Conservation (phyloP, 2,888 invertebrate genomes). For the Drosophila ustulata region DNA sequence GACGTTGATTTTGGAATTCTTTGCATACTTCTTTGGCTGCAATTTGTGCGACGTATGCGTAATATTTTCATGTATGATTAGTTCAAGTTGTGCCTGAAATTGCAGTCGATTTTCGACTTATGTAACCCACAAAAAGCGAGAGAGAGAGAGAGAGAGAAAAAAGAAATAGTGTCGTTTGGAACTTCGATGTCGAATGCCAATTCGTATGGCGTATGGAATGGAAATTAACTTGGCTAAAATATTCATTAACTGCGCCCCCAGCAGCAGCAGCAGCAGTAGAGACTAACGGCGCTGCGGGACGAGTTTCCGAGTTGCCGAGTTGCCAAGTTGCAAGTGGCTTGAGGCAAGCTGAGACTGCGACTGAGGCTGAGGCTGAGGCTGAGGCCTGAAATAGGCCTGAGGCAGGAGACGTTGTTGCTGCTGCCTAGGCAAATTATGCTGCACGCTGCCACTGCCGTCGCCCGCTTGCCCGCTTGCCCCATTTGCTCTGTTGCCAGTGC, state of each 20-base stretch:
- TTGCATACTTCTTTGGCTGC: neutral
- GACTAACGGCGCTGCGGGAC: slow-evolving; percentile 33
- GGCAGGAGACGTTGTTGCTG: slow-evolving; percentile 9
- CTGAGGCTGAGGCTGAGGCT: neutral
- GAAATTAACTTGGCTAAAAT: slow-evolving; percentile 63
- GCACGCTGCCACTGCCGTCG: slow-evolving; percentile 10
- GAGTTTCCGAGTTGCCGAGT: neutral
- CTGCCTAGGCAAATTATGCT: slow-evolving; percentile 59
- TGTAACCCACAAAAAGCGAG: slow-evolving; percentile 32
- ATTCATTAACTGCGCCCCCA: slow-evolving; percentile 68
- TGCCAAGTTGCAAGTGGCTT: slow-evolving; percentile 35
- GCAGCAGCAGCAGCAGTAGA: slow-evolving; percentile 15
- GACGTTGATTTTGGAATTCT: neutral
- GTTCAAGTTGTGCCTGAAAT: neutral
- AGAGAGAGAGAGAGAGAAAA: neutral
- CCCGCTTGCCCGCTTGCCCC: slow-evolving; percentile 4
- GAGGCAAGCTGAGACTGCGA: neutral
- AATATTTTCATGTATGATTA: slow-evolving; percentile 43
- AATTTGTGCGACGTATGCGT: slow-evolving; percentile 63
- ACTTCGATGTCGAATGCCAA: slow-evolving; percentile 33
- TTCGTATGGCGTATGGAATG: slow-evolving; percentile 27
- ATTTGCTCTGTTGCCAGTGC: slow-evolving; percentile 47
- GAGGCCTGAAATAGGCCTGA: neutral
- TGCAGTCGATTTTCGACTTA: slow-evolving; percentile 28
- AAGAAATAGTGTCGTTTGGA: slow-evolving; percentile 14